Conservation (phyloP, 1,140 invertebrate species). For the Alviniconcha marisindica region DNA sequence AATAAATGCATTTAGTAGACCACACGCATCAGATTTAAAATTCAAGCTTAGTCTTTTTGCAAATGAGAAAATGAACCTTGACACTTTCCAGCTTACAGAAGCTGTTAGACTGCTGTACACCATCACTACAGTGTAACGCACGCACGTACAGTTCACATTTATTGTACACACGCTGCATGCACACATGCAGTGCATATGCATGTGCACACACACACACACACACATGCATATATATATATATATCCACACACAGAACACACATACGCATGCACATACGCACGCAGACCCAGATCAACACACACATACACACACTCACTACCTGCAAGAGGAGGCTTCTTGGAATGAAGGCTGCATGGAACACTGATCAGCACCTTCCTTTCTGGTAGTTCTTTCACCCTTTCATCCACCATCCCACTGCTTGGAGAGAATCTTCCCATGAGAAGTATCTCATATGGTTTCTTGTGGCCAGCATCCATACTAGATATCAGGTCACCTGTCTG, state of each 20-base stretch:
- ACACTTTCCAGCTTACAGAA: too few relatives aligned
- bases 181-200: background rate
- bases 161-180: background rate
- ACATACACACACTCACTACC: slow-evolving; percentile 64
- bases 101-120: too few relatives aligned
- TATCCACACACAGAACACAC: too few relatives aligned
- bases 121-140: background rate
- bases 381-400: background rate
- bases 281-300: too few relatives aligned
- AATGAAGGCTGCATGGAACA: slow-evolving; percentile 93
- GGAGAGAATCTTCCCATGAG: slow-evolving; percentile 79
- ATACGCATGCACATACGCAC: too few relatives aligned
- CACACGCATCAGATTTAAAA: background rate
- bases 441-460: slow-evolving; percentile 91
- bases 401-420: background rate
- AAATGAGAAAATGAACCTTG: too few relatives aligned
- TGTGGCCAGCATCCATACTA: slow-evolving; percentile 83
- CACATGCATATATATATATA: background rate
- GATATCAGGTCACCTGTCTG: slow-evolving; percentile 82
- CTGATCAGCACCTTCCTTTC: slow-evolving; percentile 82
- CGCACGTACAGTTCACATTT: background rate
- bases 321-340: slow-evolving; percentile 90
- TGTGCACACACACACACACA: background rate
- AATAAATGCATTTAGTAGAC: background rate
- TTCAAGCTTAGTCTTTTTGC: background rate